Percentiles rank a stretch among this genome's conserved stretches.
These are phyloP conservation scores for Gallinago jamesoni DNA, from an alignment of 2,113 vertebrate species.

Conservation along the genomic window DNA sequence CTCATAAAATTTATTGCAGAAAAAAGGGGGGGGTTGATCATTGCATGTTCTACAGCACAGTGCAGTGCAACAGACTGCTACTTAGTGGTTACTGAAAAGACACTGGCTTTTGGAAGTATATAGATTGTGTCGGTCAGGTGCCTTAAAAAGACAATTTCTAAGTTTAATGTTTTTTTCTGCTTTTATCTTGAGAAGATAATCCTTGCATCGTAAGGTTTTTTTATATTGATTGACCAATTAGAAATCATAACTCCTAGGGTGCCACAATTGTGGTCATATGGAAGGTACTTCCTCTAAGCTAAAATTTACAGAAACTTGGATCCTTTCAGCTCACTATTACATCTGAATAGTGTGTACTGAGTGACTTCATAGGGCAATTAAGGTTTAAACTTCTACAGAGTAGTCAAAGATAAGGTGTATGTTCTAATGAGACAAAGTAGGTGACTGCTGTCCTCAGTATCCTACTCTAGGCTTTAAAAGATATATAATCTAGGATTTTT, in stretches of 20 bases:
- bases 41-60: neutral
- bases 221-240: neutral
- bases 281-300: neutral
- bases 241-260: neutral
- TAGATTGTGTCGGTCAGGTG: neutral
- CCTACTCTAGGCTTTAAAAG: neutral
- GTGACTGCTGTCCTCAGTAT: neutral
- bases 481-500: neutral
- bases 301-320: neutral
- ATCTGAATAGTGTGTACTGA: neutral
- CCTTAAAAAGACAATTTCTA: neutral
- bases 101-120: neutral
- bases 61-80: neutral
- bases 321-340: neutral
- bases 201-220: neutral
- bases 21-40: neutral
- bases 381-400: neutral
- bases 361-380: neutral
- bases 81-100: neutral
- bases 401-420: neutral
- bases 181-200: neutral
- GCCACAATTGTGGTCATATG: neutral
- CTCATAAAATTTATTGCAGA: neutral
- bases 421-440: neutral
- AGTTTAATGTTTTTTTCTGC: neutral